Evolutionary conservation across 2,888 invertebrate genomes (phyloP), one percentile per base, ranked within the genome.

Genomic region (Vandiemenella viatica): DNA sequence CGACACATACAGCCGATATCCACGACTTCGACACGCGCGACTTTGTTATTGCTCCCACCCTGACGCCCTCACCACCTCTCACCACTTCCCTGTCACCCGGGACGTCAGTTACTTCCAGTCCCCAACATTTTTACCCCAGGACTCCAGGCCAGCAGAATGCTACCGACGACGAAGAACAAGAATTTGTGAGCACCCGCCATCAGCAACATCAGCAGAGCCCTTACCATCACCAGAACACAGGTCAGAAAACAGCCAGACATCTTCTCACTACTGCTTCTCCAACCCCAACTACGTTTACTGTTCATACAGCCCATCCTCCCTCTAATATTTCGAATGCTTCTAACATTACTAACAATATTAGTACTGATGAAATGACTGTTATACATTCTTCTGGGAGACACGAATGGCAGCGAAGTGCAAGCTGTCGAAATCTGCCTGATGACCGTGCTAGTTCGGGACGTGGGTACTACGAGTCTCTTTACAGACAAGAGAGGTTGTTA

Each of bases 391-490:
- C 19, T 7, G 23, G 26, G 37, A 47, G 46, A 15, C 47, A 72
- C 60, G 65, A 74, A 51, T 83, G 84, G 83, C 79, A 83, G 55
- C 81, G 86, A 62, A 84, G 84, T 63, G 80, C 83, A 59, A 84
- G 84, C 61, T 86, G 86, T 67, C 80, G 83, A 67, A 85, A 87
- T 63, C 73, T 88, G 53, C 81, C 82, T 63, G 83, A 37, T 26
- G 50, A 18, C 10, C 40, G 40, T 13, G n/a, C 40, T 5, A 15
- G 10, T 18, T 13, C 40, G 2, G n/a, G 32, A 17, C 50, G 51
- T 26, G 49, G 50, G 13, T 53, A 51, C 20, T 53, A 53, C 43
- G 53, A 51, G 23, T 19, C 51, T 15, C 19, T 53, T 20, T 54
- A 52, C 43, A 46, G 47, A 23, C 52, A 48, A 16, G 67, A 65